phyloP scores from a whole-genome alignment of 2,797 vertebrate genomes.

The Poecilia velifera region DNA sequence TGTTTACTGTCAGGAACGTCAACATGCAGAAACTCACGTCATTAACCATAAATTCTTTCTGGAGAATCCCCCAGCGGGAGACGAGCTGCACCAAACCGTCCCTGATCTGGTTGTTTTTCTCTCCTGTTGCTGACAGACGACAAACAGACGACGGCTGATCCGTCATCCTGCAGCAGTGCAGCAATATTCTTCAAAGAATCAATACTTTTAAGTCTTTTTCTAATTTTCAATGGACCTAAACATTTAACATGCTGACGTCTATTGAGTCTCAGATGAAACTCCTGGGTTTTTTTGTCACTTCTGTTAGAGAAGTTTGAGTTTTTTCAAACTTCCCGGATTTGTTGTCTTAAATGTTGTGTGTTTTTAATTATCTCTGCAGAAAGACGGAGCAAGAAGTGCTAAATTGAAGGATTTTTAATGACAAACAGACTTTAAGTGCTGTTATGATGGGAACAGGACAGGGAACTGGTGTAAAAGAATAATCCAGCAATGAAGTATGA shows the following conservation, averaged over 20 bases:
- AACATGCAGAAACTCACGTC: neutral
- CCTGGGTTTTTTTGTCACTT: too few species aligned
- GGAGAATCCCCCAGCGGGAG: neutral
- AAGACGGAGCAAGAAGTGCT: neutral
- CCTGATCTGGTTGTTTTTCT: neutral
- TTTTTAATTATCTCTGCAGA: neutral
- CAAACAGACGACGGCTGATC: neutral
- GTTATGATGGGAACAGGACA: neutral
- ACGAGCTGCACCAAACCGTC: neutral
- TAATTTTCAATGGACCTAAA: neutral
- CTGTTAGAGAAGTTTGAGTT: too few species aligned
- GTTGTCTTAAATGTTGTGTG: neutral
- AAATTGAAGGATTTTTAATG: neutral
- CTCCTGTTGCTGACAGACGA: conserved; percentile 1
- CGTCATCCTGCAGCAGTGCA: neutral
- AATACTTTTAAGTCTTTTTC: neutral
- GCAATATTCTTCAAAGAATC: neutral
- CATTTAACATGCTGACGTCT: neutral
- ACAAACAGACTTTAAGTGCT: neutral
- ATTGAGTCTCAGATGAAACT: neutral
- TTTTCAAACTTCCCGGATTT: too few species aligned
- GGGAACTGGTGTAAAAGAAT: neutral
- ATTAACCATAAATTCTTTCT: neutral
- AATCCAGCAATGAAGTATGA: neutral
- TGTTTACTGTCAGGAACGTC: neutral